Conservation (phyloP, 2,888 invertebrate genomes). For the Thyatira batis region DNA sequence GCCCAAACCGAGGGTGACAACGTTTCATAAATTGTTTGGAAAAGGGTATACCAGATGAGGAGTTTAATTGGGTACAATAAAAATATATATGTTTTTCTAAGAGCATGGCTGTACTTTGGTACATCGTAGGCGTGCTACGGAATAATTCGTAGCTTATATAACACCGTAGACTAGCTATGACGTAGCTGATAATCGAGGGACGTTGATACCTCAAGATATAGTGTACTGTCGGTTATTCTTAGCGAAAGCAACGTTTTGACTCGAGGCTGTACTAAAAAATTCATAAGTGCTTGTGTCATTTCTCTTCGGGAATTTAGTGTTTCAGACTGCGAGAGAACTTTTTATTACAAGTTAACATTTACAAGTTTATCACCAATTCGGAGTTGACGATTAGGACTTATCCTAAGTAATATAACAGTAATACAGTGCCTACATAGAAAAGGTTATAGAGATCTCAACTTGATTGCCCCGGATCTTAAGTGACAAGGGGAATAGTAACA, state of each 20-base stretch:
- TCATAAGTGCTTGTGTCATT: background rate
- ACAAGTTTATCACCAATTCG: slow-evolving; percentile 11
- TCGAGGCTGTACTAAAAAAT: background rate
- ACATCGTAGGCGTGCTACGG: background rate
- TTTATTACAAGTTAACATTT: no score
- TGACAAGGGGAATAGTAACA: slow-evolving; percentile 28
- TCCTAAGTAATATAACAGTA: background rate
- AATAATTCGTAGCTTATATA: background rate
- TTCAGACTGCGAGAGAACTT: no score
- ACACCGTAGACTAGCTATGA: background rate
- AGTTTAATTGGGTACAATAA: background rate
- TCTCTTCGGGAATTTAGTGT: no score
- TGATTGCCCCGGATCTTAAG: slow-evolving; percentile 27
- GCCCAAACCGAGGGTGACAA: slow-evolving; percentile 35
- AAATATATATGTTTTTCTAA: no score
- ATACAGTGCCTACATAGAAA: slow-evolving; percentile 9
- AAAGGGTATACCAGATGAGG: slow-evolving; percentile 16
- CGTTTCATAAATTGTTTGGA: slow-evolving; percentile 20
- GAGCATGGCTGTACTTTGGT: no score
- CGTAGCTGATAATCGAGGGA: background rate
- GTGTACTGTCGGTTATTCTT: no score
- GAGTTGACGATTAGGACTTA: slow-evolving; percentile 1
- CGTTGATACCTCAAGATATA: background rate
- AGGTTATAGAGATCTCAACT: slow-evolving; percentile 21
- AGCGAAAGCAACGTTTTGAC: no score